phyloP scores from a whole-genome alignment of 2,888 invertebrate species.

The Phaonia tiefii region DNA sequence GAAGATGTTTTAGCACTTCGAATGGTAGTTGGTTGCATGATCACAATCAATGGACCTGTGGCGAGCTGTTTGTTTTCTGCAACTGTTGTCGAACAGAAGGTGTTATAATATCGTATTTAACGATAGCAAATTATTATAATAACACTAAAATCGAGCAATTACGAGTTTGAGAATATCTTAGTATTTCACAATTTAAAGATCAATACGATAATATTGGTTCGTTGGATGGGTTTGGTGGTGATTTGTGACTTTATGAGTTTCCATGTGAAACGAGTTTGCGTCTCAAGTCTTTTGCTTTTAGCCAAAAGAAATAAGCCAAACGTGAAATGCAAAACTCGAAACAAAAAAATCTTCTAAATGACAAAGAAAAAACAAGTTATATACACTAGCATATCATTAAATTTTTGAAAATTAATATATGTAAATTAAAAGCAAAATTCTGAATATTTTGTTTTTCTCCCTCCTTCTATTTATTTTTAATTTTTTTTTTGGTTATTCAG shows the following conservation, averaged over 20 bases:
- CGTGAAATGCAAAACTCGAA: neutral
- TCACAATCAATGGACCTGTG: slow-evolving; percentile 19
- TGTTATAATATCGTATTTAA: slow-evolving; percentile 10
- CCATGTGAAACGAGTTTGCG: slow-evolving; percentile 26
- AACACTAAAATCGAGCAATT: slow-evolving; percentile 7
- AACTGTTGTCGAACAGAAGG: neutral
- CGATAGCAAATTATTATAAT: neutral
- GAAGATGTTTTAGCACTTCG: slow-evolving; percentile 15
- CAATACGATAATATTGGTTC: neutral
- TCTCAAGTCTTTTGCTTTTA: slow-evolving; percentile 29
- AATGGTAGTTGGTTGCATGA: slow-evolving; percentile 11
- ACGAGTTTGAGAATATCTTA: too few species aligned
- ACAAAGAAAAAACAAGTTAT: slow-evolving; percentile 27
- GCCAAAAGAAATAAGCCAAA: neutral
- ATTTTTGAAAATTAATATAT: slow-evolving; percentile 57
- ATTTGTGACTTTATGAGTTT: slow-evolving; percentile 5
- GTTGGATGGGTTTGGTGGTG: neutral
- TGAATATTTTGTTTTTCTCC: slow-evolving; percentile 50
- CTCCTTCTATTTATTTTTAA: slow-evolving; percentile 28
- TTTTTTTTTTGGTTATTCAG: too few species aligned
- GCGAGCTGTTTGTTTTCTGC: neutral
- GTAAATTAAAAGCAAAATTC: slow-evolving; percentile 63
- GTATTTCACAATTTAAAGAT: too few species aligned
- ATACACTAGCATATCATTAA: slow-evolving; percentile 29
- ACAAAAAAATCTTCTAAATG: slow-evolving; percentile 28